phyloP scores from a whole-genome alignment of 1,140 invertebrate species.

The Neuroterus valhalla region DNA sequence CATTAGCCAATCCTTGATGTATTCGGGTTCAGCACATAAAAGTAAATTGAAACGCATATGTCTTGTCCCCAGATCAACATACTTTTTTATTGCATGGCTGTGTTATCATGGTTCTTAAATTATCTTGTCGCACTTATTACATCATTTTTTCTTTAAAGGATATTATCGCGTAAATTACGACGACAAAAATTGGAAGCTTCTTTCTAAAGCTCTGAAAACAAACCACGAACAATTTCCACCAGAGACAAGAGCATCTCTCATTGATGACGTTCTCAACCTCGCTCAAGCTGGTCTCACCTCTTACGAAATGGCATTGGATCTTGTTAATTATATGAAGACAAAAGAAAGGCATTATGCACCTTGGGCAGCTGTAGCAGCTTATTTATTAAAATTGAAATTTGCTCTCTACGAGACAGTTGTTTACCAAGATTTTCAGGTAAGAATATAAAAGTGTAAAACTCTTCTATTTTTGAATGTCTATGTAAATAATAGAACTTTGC shows the following conservation, averaged over 20 bases:
- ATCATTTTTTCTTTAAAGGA: constrained; percentile 71
- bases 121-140: too few species aligned
- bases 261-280: constrained; percentile 76
- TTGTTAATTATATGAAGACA: constrained; percentile 78
- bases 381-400: constrained; percentile 72
- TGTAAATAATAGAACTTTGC: background rate
- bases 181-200: constrained; percentile 77
- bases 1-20: too few species aligned
- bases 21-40: too few species aligned
- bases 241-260: constrained; percentile 77
- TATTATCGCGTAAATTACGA: constrained; percentile 82
- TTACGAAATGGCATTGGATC: constrained; percentile 78
- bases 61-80: too few species aligned
- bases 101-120: too few species aligned
- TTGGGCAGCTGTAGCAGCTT: constrained; percentile 76
- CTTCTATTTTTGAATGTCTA: background rate
- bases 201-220: constrained; percentile 71
- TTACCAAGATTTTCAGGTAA: constrained; percentile 61
- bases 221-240: constrained; percentile 75
- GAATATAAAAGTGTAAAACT: constrained; percentile 15
- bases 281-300: constrained; percentile 76
- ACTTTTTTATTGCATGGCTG: too few species aligned
- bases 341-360: constrained; percentile 78
- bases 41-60: too few species aligned
- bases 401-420: constrained; percentile 57